Conservation (phyloP, 2,797 vertebrate genomes). For the Pelochelys cantorii region DNA sequence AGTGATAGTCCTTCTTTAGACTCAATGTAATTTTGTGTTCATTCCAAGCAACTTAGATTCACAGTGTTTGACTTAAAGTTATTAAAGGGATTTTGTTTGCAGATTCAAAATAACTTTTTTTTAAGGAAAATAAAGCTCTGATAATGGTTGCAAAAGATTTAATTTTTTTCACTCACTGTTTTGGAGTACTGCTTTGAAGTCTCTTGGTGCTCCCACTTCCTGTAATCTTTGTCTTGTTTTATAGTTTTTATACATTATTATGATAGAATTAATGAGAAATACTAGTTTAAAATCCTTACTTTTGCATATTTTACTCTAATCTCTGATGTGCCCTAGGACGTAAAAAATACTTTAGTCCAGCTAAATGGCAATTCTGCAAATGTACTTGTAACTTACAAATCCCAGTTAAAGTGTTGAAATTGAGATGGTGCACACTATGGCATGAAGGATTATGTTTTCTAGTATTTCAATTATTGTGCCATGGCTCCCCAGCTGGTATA, state of each 20-base stretch:
- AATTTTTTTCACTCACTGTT: slow-evolving; percentile 41
- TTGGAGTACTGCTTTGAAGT: slow-evolving; percentile 55
- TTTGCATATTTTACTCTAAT: slow-evolving; percentile 58
- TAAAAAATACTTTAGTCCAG: slow-evolving; percentile 5
- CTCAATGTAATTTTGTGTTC: neutral
- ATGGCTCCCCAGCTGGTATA: neutral
- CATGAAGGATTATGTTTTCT: neutral
- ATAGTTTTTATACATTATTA: slow-evolving; percentile 66
- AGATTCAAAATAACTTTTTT: neutral
- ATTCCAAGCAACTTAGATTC: neutral
- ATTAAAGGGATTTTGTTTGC: neutral
- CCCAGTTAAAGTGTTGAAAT: neutral
- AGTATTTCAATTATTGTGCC: neutral
- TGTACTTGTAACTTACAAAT: neutral
- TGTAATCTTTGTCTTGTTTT: slow-evolving; percentile 72
- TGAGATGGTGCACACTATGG: neutral
- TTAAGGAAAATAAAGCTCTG: neutral
- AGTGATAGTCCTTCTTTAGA: neutral
- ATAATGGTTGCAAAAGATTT: slow-evolving; percentile 34
- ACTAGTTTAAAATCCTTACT: slow-evolving; percentile 67
- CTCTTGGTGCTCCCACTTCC: slow-evolving; percentile 73
- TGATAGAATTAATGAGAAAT: slow-evolving; percentile 57
- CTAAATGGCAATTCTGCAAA: neutral
- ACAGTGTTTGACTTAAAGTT: neutral
- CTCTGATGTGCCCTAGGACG: slow-evolving; percentile 52